Evolutionary conservation across 2,888 invertebrate species (phyloP).

Genomic region (Pyrrhia umbra): DNA sequence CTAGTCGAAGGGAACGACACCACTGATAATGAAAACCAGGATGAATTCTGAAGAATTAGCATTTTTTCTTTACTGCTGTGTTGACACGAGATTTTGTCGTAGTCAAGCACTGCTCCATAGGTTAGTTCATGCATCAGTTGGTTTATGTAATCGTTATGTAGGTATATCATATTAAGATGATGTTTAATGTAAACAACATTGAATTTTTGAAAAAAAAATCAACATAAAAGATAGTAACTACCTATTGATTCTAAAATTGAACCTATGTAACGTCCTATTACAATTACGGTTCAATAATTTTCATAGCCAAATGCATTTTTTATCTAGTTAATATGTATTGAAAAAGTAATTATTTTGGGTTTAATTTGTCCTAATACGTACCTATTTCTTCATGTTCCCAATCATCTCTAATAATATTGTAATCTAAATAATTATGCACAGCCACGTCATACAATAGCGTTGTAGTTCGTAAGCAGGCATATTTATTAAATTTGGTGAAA

Average conservation of each 20-base stretch:
- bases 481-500: conserved; percentile 64
- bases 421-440: conserved; percentile 33
- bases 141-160: not conserved
- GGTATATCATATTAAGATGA: too few relatives aligned
- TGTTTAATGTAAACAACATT: too few relatives aligned
- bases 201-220: too few relatives aligned
- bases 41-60: conserved; percentile 22
- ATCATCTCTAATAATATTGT: conserved; percentile 23
- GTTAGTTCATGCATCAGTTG: not conserved
- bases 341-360: too few relatives aligned
- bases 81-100: conserved; percentile 11
- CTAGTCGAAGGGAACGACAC: not conserved
- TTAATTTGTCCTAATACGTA: too few relatives aligned
- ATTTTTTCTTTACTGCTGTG: conserved; percentile 25
- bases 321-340: too few relatives aligned
- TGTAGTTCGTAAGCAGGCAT: conserved; percentile 34
- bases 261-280: too few relatives aligned
- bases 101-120: conserved; percentile 6
- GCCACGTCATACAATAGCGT: conserved; percentile 25
- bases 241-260: too few relatives aligned
- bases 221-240: too few relatives aligned
- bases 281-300: too few relatives aligned
- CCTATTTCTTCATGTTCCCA: too few relatives aligned
- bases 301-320: too few relatives aligned
- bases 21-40: conserved; percentile 5